These are phyloP conservation scores for Cyphotilapia sp. DNA, from an alignment of 2,113 vertebrate species.

Conservation along the genomic window DNA sequence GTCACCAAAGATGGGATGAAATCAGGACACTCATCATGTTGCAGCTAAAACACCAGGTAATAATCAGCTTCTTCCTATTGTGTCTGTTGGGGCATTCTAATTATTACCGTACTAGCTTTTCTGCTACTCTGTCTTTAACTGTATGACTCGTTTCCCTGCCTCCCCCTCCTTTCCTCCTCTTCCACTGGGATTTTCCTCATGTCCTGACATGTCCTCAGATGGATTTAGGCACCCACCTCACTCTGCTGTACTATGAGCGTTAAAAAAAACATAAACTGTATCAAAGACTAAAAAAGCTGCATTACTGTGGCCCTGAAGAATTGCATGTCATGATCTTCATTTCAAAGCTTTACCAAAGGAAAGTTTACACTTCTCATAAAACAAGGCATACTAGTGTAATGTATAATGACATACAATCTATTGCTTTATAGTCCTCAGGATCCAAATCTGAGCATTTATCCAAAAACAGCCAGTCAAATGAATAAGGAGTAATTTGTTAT, in stretches of 20 bases:
- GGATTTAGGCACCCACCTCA: slow-evolving; percentile 13
- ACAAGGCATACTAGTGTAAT: neutral
- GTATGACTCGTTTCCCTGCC: neutral
- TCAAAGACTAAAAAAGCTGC: neutral
- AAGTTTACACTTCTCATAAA: neutral
- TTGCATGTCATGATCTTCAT: neutral
- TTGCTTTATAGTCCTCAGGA: neutral
- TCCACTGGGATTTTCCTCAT: slow-evolving; percentile 12
- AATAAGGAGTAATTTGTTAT: neutral
- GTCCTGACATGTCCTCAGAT: slow-evolving; percentile 42
- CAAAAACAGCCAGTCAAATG: neutral
- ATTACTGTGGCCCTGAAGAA: neutral
- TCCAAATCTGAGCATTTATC: neutral
- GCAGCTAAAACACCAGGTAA: neutral
- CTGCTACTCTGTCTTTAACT: neutral
- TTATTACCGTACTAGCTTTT: neutral
- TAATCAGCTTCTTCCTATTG: neutral
- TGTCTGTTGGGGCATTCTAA: neutral
- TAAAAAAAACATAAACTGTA: neutral
- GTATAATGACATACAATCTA: neutral
- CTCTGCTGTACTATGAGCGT: neutral
- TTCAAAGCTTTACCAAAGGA: neutral
- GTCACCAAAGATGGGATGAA: neutral
- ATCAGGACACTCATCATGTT: neutral
- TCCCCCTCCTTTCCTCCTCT: neutral